A percentile compares a stretch with the other conserved stretches of the same genome.
These are phyloP conservation scores for Oncorhynchus masou DNA, from an alignment of 2,113 vertebrate species.

Conservation along the genomic window DNA sequence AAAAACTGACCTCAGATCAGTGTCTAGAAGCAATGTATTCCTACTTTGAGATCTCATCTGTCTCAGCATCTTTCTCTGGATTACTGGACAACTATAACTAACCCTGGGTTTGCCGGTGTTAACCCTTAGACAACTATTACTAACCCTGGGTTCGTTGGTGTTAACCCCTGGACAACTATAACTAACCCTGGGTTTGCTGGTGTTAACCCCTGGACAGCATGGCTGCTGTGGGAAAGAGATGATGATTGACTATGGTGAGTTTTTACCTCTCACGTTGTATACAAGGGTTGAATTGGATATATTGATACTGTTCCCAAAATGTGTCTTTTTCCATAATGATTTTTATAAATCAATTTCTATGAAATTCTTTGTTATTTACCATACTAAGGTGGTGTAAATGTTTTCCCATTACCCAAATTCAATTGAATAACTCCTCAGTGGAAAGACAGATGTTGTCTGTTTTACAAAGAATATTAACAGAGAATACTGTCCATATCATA, in stretches of 20 bases:
- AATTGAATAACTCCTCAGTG: no score
- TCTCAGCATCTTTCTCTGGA: constrained; percentile 1
- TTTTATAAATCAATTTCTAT: no score
- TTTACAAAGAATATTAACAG: neutral
- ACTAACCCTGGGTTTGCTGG: constrained; percentile 1
- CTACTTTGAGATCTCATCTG: neutral
- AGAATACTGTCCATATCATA: no score
- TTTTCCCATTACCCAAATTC: no score
- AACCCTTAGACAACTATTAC: neutral
- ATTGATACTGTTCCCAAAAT: neutral
- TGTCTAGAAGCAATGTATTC: no score
- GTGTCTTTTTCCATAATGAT: no score
- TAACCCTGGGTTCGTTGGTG: neutral
- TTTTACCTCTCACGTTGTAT: neutral
- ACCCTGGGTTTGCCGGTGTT: neutral
- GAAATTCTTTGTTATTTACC: neutral
- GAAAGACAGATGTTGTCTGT: no score
- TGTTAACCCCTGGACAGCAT: neutral
- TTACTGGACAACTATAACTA: constrained; percentile 4
- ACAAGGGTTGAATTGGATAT: neutral
- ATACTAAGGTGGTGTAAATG: neutral
- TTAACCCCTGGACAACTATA: neutral
- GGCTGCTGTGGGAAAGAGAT: neutral
- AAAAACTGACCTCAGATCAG: neutral
- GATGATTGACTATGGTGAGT: constrained; percentile 57